A percentile compares a stretch with the other conserved stretches of the same genome.
Conservation (phyloP, 2,888 invertebrate genomes). For the Caenorhabditis zanzibari region DNA sequence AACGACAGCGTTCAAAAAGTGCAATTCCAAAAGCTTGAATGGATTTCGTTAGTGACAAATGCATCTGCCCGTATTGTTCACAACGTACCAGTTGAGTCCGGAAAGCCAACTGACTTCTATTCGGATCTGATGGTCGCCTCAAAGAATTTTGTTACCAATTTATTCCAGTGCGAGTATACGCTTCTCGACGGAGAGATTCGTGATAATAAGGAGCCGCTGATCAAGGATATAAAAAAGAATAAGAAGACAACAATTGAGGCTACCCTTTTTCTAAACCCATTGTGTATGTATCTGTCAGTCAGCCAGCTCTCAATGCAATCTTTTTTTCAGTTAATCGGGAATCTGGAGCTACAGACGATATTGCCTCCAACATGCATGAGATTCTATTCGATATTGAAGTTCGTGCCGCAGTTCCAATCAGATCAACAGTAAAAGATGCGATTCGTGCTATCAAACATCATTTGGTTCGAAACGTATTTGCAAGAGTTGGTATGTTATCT, state of each 20-base stretch:
- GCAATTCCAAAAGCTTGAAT: slow-evolving; percentile 68
- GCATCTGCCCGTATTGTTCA: slow-evolving; percentile 68
- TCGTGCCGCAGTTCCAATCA: slow-evolving; percentile 72
- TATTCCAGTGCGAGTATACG: slow-evolving; percentile 66
- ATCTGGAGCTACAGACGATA: slow-evolving; percentile 48
- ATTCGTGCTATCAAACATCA: slow-evolving; percentile 73
- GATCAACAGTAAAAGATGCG: slow-evolving; percentile 71
- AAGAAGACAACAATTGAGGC: slow-evolving; percentile 73
- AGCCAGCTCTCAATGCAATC: not conserved
- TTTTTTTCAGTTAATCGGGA: slow-evolving; percentile 67
- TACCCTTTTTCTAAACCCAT: slow-evolving; percentile 70
- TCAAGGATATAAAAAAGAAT: slow-evolving; percentile 74
- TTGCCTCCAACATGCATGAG: slow-evolving; percentile 67
- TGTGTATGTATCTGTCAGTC: slow-evolving; percentile 54
- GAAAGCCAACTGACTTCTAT: slow-evolving; percentile 69
- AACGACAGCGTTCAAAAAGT: slow-evolving; percentile 66
- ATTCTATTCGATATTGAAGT: slow-evolving; percentile 72
- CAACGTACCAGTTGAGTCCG: slow-evolving; percentile 59
- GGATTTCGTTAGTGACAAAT: slow-evolving; percentile 73
- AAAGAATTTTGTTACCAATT: slow-evolving; percentile 67
- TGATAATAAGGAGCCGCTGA: slow-evolving; percentile 67
- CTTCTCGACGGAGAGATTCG: slow-evolving; percentile 71
- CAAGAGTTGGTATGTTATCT: slow-evolving; percentile 67
- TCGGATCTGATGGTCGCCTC: slow-evolving; percentile 69
- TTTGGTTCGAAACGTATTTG: slow-evolving; percentile 70